These are phyloP conservation scores for Pterocles orientalis DNA, from an alignment of 2,113 vertebrate genomes.

Conservation along the genomic window DNA sequence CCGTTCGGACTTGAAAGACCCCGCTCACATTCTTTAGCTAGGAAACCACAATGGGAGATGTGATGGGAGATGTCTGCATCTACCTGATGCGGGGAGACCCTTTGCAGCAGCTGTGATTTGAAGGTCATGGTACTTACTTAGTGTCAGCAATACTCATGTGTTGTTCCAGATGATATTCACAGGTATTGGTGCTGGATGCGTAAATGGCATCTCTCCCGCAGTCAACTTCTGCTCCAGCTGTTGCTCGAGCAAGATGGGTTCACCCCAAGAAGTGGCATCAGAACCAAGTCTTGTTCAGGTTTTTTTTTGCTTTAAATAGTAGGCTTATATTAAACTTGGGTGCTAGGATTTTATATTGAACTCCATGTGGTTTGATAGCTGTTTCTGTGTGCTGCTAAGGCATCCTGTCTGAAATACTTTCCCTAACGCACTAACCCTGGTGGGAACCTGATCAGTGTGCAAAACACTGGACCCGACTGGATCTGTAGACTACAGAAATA, in stretches of 20 bases:
- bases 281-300: neutral
- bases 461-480: neutral
- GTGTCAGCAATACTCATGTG: neutral
- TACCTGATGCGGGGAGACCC: neutral
- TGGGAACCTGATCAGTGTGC: neutral
- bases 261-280: neutral
- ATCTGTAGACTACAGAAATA: neutral
- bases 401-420: neutral
- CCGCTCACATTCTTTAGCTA: rapidly evolving
- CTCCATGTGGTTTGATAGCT: neutral
- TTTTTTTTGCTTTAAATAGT: neutral
- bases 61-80: neutral
- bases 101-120: neutral
- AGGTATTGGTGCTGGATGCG: neutral
- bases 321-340: neutral
- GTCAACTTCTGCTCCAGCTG: neutral
- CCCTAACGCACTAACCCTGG: neutral
- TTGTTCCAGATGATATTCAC: neutral
- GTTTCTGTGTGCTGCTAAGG: neutral
- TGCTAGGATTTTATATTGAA: neutral
- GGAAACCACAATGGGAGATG: no score
- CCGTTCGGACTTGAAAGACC: neutral
- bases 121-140: neutral
- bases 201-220: neutral
- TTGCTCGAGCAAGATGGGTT: neutral